Conservation (phyloP, 2,797 vertebrate genomes). For the Thripadectes ignobilis region DNA sequence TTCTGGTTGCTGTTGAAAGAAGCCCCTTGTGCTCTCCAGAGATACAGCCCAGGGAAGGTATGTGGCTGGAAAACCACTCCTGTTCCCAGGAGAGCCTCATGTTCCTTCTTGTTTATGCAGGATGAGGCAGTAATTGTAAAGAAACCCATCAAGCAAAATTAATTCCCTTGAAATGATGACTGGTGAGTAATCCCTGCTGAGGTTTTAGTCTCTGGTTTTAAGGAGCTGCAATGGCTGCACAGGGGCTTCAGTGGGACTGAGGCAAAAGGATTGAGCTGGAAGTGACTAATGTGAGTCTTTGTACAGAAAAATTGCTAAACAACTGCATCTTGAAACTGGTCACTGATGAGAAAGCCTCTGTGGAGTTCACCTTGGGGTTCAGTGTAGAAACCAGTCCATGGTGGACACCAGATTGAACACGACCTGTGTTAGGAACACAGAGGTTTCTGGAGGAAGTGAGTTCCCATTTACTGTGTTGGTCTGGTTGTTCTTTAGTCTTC, state of each 20-base stretch:
- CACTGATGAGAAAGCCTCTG: not conserved
- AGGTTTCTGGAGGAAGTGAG: not conserved
- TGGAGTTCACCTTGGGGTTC: not conserved
- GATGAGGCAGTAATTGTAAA: not conserved
- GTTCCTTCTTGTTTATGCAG: not conserved
- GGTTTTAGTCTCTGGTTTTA: not conserved
- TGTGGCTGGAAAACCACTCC: not conserved
- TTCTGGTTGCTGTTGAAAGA: not conserved
- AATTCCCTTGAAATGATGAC: not conserved
- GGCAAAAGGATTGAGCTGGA: not conserved
- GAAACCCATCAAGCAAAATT: not conserved
- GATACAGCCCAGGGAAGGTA: not conserved
- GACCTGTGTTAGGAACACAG: not conserved
- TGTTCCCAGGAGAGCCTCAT: not conserved
- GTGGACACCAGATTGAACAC: not conserved
- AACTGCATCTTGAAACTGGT: not conserved
- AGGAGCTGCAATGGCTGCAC: not conserved
- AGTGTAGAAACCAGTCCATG: not conserved
- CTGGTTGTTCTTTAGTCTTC: not conserved
- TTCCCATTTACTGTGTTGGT: not conserved
- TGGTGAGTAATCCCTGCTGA: not conserved
- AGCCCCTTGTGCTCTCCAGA: not conserved
- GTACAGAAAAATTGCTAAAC: not conserved
- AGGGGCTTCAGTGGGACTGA: not conserved
- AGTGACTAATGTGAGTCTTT: not conserved